Evolutionary conservation across 1,140 invertebrate species (phyloP).

Genomic region (Drosophila tsacasi): DNA sequence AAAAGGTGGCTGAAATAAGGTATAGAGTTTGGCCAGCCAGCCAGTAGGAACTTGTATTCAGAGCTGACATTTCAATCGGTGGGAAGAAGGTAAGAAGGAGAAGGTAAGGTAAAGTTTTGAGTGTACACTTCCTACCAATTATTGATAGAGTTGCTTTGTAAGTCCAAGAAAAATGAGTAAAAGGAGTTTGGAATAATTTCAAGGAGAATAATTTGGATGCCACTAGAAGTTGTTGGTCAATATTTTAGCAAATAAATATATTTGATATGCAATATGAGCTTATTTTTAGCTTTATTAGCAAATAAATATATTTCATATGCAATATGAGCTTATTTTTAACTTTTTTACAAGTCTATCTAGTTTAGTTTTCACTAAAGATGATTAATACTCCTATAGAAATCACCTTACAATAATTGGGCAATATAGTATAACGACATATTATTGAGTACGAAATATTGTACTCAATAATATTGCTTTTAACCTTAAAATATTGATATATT

Average conservation of each 20-base stretch:
- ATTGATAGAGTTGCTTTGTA: neutral
- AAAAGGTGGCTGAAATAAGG: neutral
- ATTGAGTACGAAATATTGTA: too few species aligned
- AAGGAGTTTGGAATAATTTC: neutral
- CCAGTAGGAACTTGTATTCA: slow-evolving; percentile 3
- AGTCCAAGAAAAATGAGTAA: neutral
- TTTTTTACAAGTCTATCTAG: too few species aligned
- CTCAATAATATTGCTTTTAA: too few species aligned
- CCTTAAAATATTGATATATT: too few species aligned
- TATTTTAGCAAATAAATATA: neutral
- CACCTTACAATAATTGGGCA: too few species aligned
- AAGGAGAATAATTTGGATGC: neutral
- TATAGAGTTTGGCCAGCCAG: slow-evolving; percentile 8
- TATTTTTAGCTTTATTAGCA: neutral
- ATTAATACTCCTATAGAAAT: too few species aligned
- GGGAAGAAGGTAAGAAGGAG: neutral
- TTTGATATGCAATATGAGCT: neutral
- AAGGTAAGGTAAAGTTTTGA: neutral
- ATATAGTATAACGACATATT: too few species aligned
- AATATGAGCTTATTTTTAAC: too few species aligned
- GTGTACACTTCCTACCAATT: slow-evolving; percentile 2
- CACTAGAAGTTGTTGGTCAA: neutral
- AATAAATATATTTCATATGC: neutral
- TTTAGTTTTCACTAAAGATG: too few species aligned
- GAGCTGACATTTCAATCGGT: slow-evolving; percentile 33